These are phyloP conservation scores for Haemorhous mexicanus DNA, from an alignment of 2,113 vertebrate genomes.

Conservation along the genomic window DNA sequence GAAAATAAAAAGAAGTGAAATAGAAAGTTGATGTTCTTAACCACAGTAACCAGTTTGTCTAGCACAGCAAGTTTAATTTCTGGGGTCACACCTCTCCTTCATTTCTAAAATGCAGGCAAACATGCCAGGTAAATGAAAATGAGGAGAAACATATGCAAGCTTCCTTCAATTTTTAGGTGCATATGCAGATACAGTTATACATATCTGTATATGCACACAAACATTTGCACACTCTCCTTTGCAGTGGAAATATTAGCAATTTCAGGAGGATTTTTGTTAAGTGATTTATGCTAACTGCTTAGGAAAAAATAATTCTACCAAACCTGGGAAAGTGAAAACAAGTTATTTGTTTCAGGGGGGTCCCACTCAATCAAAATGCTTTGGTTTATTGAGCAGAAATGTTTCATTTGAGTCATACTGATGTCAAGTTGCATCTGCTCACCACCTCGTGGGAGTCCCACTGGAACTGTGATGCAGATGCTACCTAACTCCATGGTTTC, in stretches of 20 bases:
- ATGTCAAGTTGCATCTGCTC: conserved; percentile 45
- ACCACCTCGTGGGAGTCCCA: background rate
- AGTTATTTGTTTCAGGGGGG: background rate
- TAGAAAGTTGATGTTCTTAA: background rate
- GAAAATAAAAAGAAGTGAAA: background rate
- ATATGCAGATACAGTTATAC: too few species aligned
- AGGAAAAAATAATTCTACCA: background rate
- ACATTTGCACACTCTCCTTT: background rate
- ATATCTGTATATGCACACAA: background rate
- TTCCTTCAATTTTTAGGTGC: background rate
- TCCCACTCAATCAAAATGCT: conserved; percentile 15
- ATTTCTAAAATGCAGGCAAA: background rate
- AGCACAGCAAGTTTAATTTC: background rate
- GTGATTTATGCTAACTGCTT: background rate
- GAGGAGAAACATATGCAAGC: background rate
- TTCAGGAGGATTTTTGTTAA: background rate
- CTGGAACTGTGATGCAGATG: conserved; percentile 21
- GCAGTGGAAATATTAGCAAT: background rate
- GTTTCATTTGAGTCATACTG: conserved; percentile 26
- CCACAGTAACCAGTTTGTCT: background rate
- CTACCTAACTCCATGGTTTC: background rate
- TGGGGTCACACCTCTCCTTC: background rate
- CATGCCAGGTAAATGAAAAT: background rate
- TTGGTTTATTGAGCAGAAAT: conserved; percentile 30
- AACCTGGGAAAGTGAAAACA: background rate